Evolutionary conservation across 2,113 vertebrate genomes (phyloP).

Genomic region (Barbus barbus): DNA sequence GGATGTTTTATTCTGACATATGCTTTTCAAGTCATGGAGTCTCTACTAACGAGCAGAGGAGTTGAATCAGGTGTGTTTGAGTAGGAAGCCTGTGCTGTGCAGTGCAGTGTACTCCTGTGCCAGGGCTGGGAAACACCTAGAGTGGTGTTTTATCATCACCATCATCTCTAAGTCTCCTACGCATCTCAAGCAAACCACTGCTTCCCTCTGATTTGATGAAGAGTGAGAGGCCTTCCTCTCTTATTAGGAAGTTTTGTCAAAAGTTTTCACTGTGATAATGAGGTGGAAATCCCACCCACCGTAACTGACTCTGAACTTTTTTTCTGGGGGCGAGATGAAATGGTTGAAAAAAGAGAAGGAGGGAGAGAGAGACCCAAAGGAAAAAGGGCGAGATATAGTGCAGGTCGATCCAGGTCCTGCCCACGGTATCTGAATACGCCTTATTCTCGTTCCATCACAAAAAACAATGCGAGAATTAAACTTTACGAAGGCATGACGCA

Average conservation of each 20-base stretch:
- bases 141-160: background rate
- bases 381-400: conserved; percentile 15
- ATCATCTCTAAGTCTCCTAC: conserved; percentile 6
- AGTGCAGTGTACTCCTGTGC: background rate
- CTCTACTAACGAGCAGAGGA: background rate
- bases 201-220: conserved; percentile 32
- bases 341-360: conserved; percentile 13
- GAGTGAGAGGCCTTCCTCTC: background rate
- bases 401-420: conserved; percentile 30
- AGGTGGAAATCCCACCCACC: conserved; percentile 54
- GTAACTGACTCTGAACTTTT: conserved; percentile 42
- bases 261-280: conserved; percentile 50
- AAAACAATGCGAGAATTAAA: conserved; percentile 18
- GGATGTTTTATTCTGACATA: background rate
- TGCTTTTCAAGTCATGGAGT: background rate
- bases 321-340: conserved; percentile 47
- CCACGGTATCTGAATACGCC: conserved; percentile 40
- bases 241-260: conserved; percentile 29
- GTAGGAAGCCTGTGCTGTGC: background rate
- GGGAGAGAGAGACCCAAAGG: conserved; percentile 8
- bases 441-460: conserved; percentile 32
- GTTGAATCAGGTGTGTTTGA: background rate
- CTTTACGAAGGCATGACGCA: conserved; percentile 16
- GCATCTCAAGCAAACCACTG: background rate
- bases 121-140: background rate